A percentile compares a stretch with the other conserved stretches of the same genome.
These are phyloP conservation scores for Tenthredo scrophulariae DNA, from an alignment of 2,888 invertebrate species.

Conservation along the genomic window DNA sequence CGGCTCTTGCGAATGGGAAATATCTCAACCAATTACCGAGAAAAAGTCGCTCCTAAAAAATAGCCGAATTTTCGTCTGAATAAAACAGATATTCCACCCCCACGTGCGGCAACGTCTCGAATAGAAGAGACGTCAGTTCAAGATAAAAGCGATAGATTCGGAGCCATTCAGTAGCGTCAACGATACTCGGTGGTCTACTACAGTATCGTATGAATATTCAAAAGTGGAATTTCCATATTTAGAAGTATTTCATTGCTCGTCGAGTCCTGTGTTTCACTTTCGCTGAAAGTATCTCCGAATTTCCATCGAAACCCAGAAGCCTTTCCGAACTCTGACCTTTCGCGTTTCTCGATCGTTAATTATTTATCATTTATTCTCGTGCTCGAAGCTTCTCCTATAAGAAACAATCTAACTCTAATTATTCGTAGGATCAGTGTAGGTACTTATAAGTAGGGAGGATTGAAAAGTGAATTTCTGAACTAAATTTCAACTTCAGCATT, in stretches of 20 bases:
- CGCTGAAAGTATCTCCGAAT: neutral
- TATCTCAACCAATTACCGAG: neutral
- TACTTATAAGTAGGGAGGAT: neutral
- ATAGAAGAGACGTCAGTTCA: neutral
- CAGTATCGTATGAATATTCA: neutral
- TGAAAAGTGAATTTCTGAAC: neutral
- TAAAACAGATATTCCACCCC: neutral
- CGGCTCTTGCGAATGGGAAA: neutral
- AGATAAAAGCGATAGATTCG: neutral
- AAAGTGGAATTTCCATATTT: slow-evolving; percentile 1
- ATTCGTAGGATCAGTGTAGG: neutral
- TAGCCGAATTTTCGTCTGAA: neutral
- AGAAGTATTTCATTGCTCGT: slow-evolving; percentile 7
- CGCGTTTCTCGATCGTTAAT: neutral
- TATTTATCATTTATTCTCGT: neutral
- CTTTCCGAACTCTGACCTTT: neutral
- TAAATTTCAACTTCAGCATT: neutral
- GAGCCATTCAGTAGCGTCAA: neutral
- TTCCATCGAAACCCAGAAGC: neutral
- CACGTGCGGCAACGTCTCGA: neutral
- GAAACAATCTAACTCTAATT: neutral
- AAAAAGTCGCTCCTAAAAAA: neutral
- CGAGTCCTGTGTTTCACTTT: neutral
- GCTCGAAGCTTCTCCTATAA: neutral
- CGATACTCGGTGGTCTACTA: neutral